phyloP scores from a whole-genome alignment of 1,140 invertebrate species.

The Drosophila equinoxialis region DNA sequence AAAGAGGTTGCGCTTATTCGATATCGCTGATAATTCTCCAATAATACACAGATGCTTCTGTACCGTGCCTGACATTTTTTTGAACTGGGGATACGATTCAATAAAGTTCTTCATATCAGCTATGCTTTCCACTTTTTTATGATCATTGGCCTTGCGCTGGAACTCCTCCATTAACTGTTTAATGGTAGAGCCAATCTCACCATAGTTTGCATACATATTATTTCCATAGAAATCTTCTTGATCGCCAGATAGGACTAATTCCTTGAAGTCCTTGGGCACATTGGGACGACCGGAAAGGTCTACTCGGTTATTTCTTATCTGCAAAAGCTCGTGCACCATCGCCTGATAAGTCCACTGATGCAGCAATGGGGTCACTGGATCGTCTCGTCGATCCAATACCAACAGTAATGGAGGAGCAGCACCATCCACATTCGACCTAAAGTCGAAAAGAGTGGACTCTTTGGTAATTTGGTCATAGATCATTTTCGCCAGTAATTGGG shows the following conservation, averaged over 20 bases:
- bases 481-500: conserved; percentile 93
- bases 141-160: conserved; percentile 96
- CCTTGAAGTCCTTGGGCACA: conserved; percentile 94
- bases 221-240: conserved; percentile 99
- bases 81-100: conserved; percentile 99
- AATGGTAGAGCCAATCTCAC: conserved; percentile 98
- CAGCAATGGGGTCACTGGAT: conserved; percentile 97
- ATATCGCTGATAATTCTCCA: conserved; percentile 94
- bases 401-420: conserved; percentile 89
- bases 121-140: conserved; percentile 99
- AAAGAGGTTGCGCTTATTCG: conserved; percentile 91
- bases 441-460: conserved; percentile 94
- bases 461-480: conserved; percentile 92
- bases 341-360: conserved; percentile 99
- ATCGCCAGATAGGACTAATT: conserved; percentile 96
- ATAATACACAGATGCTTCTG: conserved; percentile 98
- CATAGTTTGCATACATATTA: conserved; percentile 98
- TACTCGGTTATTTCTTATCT: conserved; percentile 97
- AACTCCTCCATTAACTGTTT: conserved; percentile 99
- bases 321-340: conserved; percentile 99
- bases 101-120: conserved; percentile 99
- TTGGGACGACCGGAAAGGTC: conserved; percentile 92
- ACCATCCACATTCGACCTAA: conserved; percentile 88
- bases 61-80: conserved; percentile 99
- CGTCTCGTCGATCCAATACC: conserved; percentile 95